Evolutionary conservation across 2,113 vertebrate species (phyloP).

Genomic region (Manacus vitellinus): DNA sequence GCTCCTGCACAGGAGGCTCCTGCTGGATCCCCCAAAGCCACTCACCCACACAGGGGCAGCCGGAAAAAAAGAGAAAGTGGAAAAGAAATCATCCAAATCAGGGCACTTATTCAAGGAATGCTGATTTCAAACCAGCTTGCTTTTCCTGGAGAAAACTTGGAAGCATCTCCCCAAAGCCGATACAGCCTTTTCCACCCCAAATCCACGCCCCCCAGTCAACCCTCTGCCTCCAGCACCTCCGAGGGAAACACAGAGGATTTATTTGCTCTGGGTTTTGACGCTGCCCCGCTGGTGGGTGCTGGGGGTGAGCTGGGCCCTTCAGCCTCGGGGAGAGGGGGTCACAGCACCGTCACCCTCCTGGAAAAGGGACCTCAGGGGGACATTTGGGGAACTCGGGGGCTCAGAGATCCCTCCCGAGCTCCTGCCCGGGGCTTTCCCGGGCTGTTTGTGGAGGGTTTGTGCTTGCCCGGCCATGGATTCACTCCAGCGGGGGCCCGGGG

Average conservation of each 20-base stretch:
- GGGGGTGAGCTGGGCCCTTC: neutral
- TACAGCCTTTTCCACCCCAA: neutral
- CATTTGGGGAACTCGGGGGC: neutral
- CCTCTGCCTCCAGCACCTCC: neutral
- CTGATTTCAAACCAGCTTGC: neutral
- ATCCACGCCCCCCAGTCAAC: neutral
- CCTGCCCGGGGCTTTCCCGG: fast-evolving
- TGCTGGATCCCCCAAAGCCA: neutral
- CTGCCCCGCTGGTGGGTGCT: fast-evolving
- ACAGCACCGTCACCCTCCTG: neutral
- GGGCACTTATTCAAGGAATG: neutral
- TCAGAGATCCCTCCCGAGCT: fast-evolving
- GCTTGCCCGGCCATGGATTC: neutral
- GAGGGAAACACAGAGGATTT: neutral
- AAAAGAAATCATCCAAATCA: neutral
- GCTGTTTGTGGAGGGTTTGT: neutral
- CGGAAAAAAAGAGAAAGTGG: neutral
- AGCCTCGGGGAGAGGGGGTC: fast-evolving
- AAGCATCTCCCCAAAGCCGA: neutral
- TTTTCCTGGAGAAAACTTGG: neutral
- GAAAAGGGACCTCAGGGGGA: neutral
- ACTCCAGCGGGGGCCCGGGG: neutral
- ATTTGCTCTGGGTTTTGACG: neutral
- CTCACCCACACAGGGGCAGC: fast-evolving
- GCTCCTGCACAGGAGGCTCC: neutral